Evolutionary conservation across 2,113 vertebrate genomes (phyloP), one percentile per base, ranked within the genome.

Genomic region (Nestor notabilis): DNA sequence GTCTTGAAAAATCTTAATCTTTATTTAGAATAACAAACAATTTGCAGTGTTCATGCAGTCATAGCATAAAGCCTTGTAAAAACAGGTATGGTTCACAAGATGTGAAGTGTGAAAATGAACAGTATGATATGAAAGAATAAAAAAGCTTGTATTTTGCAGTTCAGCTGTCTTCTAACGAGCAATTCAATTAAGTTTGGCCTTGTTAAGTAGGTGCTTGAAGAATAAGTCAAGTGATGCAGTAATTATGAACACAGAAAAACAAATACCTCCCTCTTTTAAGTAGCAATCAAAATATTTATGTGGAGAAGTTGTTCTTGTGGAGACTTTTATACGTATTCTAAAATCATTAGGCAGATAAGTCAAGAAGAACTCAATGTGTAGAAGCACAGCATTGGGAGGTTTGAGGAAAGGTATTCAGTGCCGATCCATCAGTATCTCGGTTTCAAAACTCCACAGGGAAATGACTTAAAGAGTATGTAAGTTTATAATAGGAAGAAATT

Each of bases 151-250:
- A 61, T 92, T 69, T 87, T 52, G 37, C n/a, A 80, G 43, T 93
- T 95, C 82, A 88, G 19, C 66, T 97, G 49, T 64, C 87, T 95
- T 58, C 76, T 97, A 96, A 96, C 97, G 87, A 85, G 80, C 76
- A 79, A 87, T 97, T 97, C 93, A 95, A 96, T 94, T 98, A 97
- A 95, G 7, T 72, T 29, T 93, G 94, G 76, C 60, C 78, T 97
- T 95, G 87, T 94, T 86, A 95, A 41, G 87, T 69, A 70, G 90
- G 19, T 89, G 69, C 90, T 94, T 94, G 71, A 97, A 93, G 97
- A 94, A 93, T 61, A 95, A 97, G 37, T 95, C 77, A 96, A 95
- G 39, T 92, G 66, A 89, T 95, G 81, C 24, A 79, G 56, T 82
- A 90, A 96, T 93, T 97, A 90, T 2, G 17, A 95, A 89, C 71